Percentiles rank a stretch among this genome's conserved stretches.
Conservation (phyloP, 2,797 vertebrate species). For the Podarcis lilfordi region DNA sequence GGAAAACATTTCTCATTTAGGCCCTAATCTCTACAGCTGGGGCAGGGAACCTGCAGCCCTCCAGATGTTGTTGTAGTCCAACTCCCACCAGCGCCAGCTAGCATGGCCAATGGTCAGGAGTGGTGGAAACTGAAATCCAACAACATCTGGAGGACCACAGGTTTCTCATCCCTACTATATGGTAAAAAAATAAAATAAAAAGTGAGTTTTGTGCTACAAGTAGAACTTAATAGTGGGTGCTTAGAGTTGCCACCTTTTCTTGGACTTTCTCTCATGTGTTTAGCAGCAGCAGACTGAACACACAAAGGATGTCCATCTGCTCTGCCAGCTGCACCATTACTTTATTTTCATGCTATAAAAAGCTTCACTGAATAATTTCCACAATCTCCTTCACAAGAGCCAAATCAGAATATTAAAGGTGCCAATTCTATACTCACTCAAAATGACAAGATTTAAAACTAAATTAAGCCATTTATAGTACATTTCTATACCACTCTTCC, state of each 20-base stretch:
- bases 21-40: neutral
- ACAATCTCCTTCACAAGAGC: neutral
- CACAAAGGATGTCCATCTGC: neutral
- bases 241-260: neutral
- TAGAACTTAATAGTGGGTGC: neutral
- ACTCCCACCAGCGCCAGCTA: no score
- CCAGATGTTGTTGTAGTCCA: no score
- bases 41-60: no score
- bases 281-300: neutral
- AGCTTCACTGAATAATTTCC: neutral
- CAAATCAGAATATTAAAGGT: neutral
- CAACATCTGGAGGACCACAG: no score
- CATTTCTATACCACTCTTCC: no score
- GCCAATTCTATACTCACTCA: neutral
- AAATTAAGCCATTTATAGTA: no score
- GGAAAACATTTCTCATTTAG: conserved; percentile 1
- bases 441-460: neutral
- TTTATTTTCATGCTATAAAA: neutral
- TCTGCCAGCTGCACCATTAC: neutral
- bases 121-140: no score
- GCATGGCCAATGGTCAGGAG: no score
- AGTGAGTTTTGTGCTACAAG: neutral
- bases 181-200: neutral
- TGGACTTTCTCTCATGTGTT: neutral
- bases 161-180: no score